Conservation (phyloP, 2,888 invertebrate species). For the Anarsia innoxiella region DNA sequence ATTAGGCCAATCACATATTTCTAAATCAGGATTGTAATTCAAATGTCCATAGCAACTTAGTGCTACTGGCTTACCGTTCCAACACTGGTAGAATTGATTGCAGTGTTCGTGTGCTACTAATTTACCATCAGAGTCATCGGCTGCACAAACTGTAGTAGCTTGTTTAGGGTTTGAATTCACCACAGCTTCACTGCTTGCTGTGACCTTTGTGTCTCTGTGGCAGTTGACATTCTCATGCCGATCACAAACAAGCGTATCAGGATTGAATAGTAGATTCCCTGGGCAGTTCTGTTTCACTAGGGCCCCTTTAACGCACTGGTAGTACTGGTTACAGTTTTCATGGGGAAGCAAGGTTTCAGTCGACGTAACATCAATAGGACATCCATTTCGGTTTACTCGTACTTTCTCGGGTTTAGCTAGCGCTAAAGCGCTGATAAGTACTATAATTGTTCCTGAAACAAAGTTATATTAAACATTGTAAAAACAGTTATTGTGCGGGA, state of each 20-base stretch:
- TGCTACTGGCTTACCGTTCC: constrained; percentile 22
- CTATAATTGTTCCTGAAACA: constrained; percentile 37
- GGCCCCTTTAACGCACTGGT: constrained; percentile 23
- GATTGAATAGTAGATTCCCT: constrained; percentile 6
- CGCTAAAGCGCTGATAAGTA: constrained; percentile 41
- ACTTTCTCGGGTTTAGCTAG: constrained; percentile 18
- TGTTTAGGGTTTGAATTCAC: constrained; percentile 14
- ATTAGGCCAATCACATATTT: constrained; percentile 31
- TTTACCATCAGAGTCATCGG: constrained; percentile 22
- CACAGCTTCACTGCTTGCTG: constrained; percentile 1
- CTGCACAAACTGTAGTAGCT: constrained; percentile 17
- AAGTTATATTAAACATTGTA: constrained; percentile 1
- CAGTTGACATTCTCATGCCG: constrained; percentile 31
- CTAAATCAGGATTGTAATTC: constrained; percentile 16
- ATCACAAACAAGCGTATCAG: constrained; percentile 26
- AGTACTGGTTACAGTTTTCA: constrained; percentile 34
- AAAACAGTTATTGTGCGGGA: no score
- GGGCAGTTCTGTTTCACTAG: constrained; percentile 22
- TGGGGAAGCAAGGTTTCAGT: background rate
- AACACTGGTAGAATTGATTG: constrained; percentile 32
- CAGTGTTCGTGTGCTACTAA: constrained; percentile 36
- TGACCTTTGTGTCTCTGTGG: constrained; percentile 6
- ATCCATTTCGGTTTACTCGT: constrained; percentile 22
- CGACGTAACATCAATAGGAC: constrained; percentile 20
- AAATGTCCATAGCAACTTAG: constrained; percentile 17